Base-by-base conservation (phyloP, 1,140 invertebrate species). In the Arctopsyche grandis region DNA sequence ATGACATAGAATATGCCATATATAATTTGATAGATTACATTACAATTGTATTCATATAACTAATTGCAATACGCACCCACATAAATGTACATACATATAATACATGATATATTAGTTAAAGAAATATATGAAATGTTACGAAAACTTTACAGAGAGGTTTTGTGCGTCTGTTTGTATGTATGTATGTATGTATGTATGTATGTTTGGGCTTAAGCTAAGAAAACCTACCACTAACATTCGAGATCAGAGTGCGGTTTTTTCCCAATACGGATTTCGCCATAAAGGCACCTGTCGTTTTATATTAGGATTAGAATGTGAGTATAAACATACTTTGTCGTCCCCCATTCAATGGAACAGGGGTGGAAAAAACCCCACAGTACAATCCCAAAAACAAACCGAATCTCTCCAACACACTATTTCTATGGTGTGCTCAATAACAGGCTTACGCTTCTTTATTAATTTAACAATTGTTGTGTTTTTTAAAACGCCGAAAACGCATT, bases 221-320 rank as follows among this genome's bases (percentile, higher is more conserved):
- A 52, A 52, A 52, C 16, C 48, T 10, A 14, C 10, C 16, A 16
- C 48, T 12, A 52, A 52, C 29, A 38, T 38, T 38, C 7, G 29
- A 38, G 29, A 38, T 38, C 29, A 52, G 48, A 14, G 48, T 66
- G 63, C 21, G 63, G 63, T 26, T 66, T 66, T 66, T 26, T 10
- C 69, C 24, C 24, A 10, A 21, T 46, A 38, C n/a, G 16, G 43
- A 46, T 71, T 71, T 46, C 16, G 29, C 46, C n/a, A 48, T 29
- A 46, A 76, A 66, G 22, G 56, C 46, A 76, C 74, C 74, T 76
- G 74, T 76, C 74, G 29, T 44, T 63, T 14, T 76, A 63, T 76
- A 76, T 66, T 66, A 66, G 63, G 63, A 66, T 66, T 71, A 48
- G 43, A 71, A 46, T 24, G 29, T 71, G 69, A 71, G 69, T 24